These are phyloP conservation scores for Callipepla squamata DNA, from an alignment of 2,113 vertebrate genomes.

Conservation along the genomic window DNA sequence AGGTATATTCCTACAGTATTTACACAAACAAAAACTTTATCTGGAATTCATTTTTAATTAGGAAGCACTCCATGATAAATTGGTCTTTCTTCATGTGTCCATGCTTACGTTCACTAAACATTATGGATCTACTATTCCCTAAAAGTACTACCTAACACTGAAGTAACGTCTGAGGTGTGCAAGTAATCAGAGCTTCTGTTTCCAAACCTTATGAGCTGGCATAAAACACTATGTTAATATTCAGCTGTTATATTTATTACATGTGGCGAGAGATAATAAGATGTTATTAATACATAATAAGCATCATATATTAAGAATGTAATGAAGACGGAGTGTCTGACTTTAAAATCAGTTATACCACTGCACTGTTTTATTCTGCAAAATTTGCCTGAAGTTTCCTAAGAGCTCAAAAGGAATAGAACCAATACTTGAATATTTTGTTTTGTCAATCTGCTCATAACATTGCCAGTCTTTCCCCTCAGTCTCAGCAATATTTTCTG, in stretches of 20 bases:
- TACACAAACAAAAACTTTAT: background rate
- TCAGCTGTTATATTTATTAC: background rate
- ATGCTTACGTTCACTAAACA: background rate
- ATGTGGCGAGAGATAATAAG: conserved; percentile 44
- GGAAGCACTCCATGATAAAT: background rate
- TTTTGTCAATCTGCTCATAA: background rate
- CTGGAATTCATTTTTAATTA: background rate
- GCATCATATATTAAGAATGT: conserved; percentile 5
- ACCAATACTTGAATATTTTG: background rate
- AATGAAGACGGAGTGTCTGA: conserved; percentile 33
- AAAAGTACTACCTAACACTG: background rate
- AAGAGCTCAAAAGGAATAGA: conserved; percentile 3
- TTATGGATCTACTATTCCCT: background rate
- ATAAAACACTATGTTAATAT: conserved; percentile 15
- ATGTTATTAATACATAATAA: conserved; percentile 46
- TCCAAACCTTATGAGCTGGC: background rate
- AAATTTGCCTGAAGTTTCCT: background rate
- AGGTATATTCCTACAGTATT: background rate
- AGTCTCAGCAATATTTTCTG: background rate
- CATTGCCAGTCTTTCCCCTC: background rate
- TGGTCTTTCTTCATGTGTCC: background rate
- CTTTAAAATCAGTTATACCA: background rate
- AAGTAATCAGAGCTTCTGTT: background rate
- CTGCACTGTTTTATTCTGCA: background rate
- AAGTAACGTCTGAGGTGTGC: background rate